phyloP scores from a whole-genome alignment of 1,140 invertebrate genomes.

The Venustaconcha ellipsiformis region DNA sequence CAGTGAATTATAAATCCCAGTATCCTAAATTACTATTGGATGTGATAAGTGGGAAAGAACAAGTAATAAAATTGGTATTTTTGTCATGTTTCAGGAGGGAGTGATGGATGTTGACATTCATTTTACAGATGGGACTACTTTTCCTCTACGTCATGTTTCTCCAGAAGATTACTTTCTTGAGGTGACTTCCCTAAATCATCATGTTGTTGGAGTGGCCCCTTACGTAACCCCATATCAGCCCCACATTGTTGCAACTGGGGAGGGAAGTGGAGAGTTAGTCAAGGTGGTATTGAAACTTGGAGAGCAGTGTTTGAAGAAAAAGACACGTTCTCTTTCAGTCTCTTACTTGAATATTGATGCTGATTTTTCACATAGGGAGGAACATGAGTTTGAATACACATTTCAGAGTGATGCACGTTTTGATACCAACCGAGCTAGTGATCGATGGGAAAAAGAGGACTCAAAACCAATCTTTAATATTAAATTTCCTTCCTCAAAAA shows the following conservation, averaged over 20 bases:
- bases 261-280: slow-evolving; percentile 83
- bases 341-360: slow-evolving; percentile 87
- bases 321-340: slow-evolving; percentile 78
- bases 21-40: neutral
- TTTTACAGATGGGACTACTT: slow-evolving; percentile 91
- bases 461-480: too few species aligned
- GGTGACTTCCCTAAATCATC: slow-evolving; percentile 90
- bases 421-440: slow-evolving; percentile 54
- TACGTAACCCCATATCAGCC: slow-evolving; percentile 69
- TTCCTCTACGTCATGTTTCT: slow-evolving; percentile 84
- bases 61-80: neutral
- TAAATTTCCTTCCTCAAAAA: too few species aligned
- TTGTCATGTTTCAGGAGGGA: slow-evolving; percentile 81
- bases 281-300: slow-evolving; percentile 74
- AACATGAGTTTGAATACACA: slow-evolving; percentile 70
- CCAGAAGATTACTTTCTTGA: slow-evolving; percentile 85
- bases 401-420: slow-evolving; percentile 64
- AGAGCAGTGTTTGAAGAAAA: slow-evolving; percentile 72
- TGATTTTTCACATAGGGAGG: slow-evolving; percentile 80
- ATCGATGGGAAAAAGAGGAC: slow-evolving; percentile 34
- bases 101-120: slow-evolving; percentile 93
- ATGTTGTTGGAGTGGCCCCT: slow-evolving; percentile 88
- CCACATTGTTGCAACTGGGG: slow-evolving; percentile 88
- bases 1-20: too few species aligned
- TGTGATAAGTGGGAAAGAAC: neutral